A percentile compares a stretch with the other conserved stretches of the same genome.
Conservation (phyloP, 2,113 vertebrate species). For the Sceloporus undulatus region DNA sequence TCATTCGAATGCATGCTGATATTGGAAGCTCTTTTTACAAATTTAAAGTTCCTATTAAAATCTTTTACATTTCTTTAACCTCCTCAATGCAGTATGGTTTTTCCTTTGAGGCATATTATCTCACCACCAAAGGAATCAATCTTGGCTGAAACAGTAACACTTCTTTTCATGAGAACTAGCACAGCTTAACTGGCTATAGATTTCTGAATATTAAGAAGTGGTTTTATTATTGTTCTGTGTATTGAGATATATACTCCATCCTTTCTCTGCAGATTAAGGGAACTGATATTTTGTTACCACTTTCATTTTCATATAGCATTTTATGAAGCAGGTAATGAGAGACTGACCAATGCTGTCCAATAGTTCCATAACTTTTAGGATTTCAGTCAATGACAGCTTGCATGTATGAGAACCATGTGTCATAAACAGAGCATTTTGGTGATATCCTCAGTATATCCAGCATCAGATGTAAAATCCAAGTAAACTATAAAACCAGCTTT, state of each 20-base stretch:
- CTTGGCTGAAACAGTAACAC: not conserved
- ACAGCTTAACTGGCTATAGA: not conserved
- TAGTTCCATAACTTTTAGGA: not conserved
- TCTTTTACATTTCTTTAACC: conserved; percentile 15
- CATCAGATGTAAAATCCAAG: not conserved
- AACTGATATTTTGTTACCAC: not conserved
- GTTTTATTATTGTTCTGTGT: not conserved
- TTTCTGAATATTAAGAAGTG: conserved; percentile 10
- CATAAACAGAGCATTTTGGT: not conserved
- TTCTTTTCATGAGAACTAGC: not conserved
- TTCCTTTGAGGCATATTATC: conserved; percentile 13
- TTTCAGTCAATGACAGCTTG: not conserved
- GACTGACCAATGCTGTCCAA: not conserved
- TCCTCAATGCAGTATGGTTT: conserved; percentile 22
- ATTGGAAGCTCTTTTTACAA: not conserved
- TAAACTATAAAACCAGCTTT: not conserved
- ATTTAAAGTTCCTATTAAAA: conserved; percentile 6
- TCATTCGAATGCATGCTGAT: not conserved
- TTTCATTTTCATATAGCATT: not conserved
- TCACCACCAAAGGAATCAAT: conserved; percentile 1
- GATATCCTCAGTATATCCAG: not conserved
- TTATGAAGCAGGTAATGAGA: not conserved
- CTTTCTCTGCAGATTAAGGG: not conserved
- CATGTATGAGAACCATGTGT: not conserved
- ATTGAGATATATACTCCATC: not conserved